Base-by-base conservation (phyloP, 2,888 invertebrate genomes). In the Drosophila suboccidentalis region DNA sequence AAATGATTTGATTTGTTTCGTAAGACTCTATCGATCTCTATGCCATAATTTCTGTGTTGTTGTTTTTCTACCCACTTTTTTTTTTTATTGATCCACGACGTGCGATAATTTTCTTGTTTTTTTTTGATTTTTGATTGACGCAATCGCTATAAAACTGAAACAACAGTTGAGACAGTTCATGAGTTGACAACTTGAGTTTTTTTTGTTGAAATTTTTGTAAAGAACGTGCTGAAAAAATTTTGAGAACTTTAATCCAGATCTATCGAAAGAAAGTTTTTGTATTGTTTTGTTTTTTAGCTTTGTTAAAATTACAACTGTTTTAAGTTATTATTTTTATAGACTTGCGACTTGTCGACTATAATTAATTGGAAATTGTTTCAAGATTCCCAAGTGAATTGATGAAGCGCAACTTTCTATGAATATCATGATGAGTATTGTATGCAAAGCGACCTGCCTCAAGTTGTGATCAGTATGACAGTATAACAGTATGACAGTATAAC, bases 11-110 rank as follows among this genome's bases (percentile, higher is more conserved):
- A 53, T 61, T 53, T 68, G 59, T 69, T 64, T 69, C 53, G 65
- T 38, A 60, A 60, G 57, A 66, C 50, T 22, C 51, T 46, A 55
- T 36, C 51, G 41, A 55, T 36, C 65, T 53, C 22, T 60, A 47
- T 44, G 67, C 71, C 55, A 72, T 71, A 71, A 71, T 71, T 66
- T 61, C 19, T 6, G 46, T 51, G 10, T 29, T 47, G 10, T 29
- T 47, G 13, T 38, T 53, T 29, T 54, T 47, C 9, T 3, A 19
- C 10, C 17, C 11, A n/a, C 3, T 55, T 13, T 46, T n/a, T 13
- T 46, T n/a, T 32, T 64, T 70, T 69, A 77, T 78, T 74, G 77
- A 78, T 77, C 58, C 77, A 77, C 61, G 74, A 77, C 50, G 50
- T 62, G 50, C 39, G 71, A 74, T 58, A 29, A 58, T 22, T 41